Evolutionary conservation across 2,113 vertebrate species (phyloP).

Genomic region (Panurus biarmicus): DNA sequence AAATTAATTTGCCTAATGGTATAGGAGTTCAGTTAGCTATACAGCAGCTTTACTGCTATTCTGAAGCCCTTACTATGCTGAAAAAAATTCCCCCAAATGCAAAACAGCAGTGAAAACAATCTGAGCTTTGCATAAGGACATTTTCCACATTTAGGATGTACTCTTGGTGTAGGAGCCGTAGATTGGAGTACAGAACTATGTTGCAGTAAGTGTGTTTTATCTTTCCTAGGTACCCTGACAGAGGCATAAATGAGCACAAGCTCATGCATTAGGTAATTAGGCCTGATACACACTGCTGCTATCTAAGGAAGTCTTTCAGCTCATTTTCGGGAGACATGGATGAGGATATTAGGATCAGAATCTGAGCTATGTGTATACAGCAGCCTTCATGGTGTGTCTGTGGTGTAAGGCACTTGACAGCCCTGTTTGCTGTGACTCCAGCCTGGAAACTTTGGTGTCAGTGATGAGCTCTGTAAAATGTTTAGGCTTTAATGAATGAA

Average conservation of each 20-base stretch:
- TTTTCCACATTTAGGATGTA: background rate
- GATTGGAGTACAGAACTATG: background rate
- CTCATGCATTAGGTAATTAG: background rate
- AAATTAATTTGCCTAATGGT: slow-evolving; percentile 61
- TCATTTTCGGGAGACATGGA: background rate
- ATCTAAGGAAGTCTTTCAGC: background rate
- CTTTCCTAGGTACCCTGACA: background rate
- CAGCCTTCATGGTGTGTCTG: background rate
- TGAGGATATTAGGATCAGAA: background rate
- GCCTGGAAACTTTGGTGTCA: background rate
- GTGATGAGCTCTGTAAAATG: background rate
- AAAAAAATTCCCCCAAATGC: background rate
- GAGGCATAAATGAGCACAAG: background rate
- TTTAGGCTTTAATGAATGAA: background rate
- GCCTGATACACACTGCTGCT: background rate
- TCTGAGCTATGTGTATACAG: background rate
- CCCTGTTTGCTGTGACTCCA: background rate
- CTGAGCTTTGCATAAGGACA: background rate
- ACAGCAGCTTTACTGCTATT: slow-evolving; percentile 35
- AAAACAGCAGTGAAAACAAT: background rate
- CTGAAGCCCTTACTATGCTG: background rate
- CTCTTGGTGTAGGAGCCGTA: background rate
- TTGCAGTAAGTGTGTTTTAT: background rate
- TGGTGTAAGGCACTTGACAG: background rate
- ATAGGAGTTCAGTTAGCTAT: background rate